phyloP scores from a whole-genome alignment of 2,797 vertebrate genomes.

The Acrocephalus scirpaceus region DNA sequence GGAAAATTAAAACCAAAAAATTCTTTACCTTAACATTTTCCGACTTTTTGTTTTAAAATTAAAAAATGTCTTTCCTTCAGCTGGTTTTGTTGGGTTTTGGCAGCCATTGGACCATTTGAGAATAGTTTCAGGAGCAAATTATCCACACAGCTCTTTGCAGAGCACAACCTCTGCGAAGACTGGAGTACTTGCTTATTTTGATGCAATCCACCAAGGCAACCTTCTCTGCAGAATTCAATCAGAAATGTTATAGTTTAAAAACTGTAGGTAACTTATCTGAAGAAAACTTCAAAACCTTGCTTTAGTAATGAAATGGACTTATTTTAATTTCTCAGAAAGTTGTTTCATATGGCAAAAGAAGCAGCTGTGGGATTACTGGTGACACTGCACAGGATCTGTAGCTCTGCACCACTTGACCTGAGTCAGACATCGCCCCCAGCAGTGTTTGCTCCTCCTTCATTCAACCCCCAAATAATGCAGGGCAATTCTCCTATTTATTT shows the following conservation, averaged over 20 bases:
- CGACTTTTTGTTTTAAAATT: background rate
- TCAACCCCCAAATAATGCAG: background rate
- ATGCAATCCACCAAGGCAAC: background rate
- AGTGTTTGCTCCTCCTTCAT: background rate
- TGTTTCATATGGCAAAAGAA: background rate
- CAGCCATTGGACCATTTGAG: background rate
- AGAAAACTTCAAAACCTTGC: background rate
- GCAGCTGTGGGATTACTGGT: background rate
- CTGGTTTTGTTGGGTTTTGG: background rate
- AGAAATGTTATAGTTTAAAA: background rate
- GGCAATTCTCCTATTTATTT: background rate
- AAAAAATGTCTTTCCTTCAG: background rate
- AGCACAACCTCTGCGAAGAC: background rate
- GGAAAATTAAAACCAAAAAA: background rate
- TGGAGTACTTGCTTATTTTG: background rate
- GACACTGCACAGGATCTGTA: background rate
- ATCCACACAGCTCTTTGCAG: background rate
- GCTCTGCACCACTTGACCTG: background rate
- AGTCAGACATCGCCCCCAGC: rapidly evolving
- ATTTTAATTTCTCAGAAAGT: background rate
- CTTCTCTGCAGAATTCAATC: background rate
- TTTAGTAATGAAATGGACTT: background rate
- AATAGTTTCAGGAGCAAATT: background rate
- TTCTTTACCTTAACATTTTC: background rate
- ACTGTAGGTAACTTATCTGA: background rate